Base-by-base conservation (phyloP, 2,113 vertebrate genomes). In the Urocynchramus pylzowi region DNA sequence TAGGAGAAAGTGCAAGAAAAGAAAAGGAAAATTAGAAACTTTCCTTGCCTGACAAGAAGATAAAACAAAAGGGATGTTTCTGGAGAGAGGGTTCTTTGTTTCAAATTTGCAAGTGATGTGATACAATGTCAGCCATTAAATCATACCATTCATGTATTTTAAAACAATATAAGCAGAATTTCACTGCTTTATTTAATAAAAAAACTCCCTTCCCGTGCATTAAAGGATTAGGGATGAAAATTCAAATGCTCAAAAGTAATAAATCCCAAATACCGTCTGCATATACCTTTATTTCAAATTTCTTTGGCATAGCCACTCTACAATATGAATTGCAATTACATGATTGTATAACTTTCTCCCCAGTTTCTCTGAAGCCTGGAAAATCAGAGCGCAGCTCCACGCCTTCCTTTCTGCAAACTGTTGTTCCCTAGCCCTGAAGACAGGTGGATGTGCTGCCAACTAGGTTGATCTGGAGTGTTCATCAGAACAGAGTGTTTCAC, bases 161-260 rank as follows among this genome's bases (percentile, higher is more conserved):
- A 56, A 91, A 82, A 49, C 19, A 78, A 70, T 18, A 39, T 30
- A 59, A 87, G 27, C 19, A 68, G 64, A 82, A 87, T 63, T 91
- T 47, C 42, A 16, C 37, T 79, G 44, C 30, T 44, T 9, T 15
- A 56, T 70, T 94, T 79, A 84, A 68, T 61, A 56, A 60, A 81
- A 78, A 77, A 93, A 30, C 6, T 86, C 83, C 9, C 20, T 49
- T 87, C 31, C n/a, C 8, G 3, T 60, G 47, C 45, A 67, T 87
- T 87, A 78, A 84, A 87, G 91, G 21, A 76, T 82, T 27, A 50
- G 39, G 30, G 28, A 41, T 80, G 57, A 60, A 80, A 90, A 80
- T 53, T 52, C 67, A 87, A 94, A 80, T 63, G 57, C 31, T 61
- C 61, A 49, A 26, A 94, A 85, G 17, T 41, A 76, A 41, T 78